Base-by-base conservation (phyloP, 2,888 invertebrate species). In the Sinhomidia bicolor region DNA sequence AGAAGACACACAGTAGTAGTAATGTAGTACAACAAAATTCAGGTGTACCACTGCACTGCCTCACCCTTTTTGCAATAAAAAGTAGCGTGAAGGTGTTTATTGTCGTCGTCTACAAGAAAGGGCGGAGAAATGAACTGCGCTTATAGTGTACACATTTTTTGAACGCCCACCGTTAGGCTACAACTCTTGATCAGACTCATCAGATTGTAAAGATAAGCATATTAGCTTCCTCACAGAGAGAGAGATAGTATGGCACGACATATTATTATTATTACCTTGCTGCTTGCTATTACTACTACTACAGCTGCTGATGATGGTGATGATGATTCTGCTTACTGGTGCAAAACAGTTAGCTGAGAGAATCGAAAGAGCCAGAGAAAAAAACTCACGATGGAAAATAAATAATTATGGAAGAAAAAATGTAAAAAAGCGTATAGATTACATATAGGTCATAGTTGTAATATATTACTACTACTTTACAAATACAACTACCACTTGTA, bases 71-170 rank as follows among this genome's bases (percentile, higher is more conserved):
- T 17, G 47, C 47, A 51, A 65, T 65, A 65, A 65, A 60, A 60
- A 26, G 26, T 65, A 32, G 26, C 14, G 26, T n/a, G 26, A 78
- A 78, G 78, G 57, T 79, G 54, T 79, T 79, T 79, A 79, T 79
- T 79, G 78, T 79, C 78, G 12, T 79, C 57, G 36, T 79, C 74
- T 79, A 79, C 57, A 79, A 29, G 57, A 79, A 79, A 79, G 78
- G 78, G 78, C 36, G 78, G 78, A 79, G 78, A 79, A 79, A 79
- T 79, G 54, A 57, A 29, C 78, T n/a, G 74, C n/a, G 23, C 74
- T 14, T 14, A 57, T 57, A 79, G 78, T 20, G 20, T 17, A 7
- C 20, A 17, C 14, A 20, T 57, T 78, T 32, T 32, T 71, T 68
- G 32, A 57, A 79, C 78, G 78, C 78, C 78, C 78, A 79, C 78